These are phyloP conservation scores for Chymomyza amoena DNA, from an alignment of 2,888 invertebrate genomes.

Conservation along the genomic window DNA sequence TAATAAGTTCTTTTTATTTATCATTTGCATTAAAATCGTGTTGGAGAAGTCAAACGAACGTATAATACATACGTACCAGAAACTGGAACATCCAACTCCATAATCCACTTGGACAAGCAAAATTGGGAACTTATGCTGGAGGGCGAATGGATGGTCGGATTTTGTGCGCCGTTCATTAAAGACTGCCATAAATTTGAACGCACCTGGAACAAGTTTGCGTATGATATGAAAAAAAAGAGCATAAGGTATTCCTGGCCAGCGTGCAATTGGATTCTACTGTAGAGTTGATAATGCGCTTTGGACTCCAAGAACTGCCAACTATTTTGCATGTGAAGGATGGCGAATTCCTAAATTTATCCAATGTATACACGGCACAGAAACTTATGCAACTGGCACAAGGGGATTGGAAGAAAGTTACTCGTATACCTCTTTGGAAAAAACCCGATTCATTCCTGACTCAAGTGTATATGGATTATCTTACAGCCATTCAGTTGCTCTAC, in stretches of 20 bases:
- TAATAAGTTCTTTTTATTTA: too few species aligned
- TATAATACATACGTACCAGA: background rate
- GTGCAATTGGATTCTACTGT: slow-evolving; percentile 22
- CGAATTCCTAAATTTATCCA: slow-evolving; percentile 17
- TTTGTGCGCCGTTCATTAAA: slow-evolving; percentile 19
- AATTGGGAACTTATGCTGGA: slow-evolving; percentile 22
- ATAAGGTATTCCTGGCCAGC: slow-evolving; percentile 15
- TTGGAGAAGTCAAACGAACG: too few species aligned
- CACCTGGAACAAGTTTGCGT: slow-evolving; percentile 16
- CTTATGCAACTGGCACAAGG: slow-evolving; percentile 4
- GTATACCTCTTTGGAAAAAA: slow-evolving; percentile 26
- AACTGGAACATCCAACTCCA: background rate
- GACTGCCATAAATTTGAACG: slow-evolving; percentile 17
- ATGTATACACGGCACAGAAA: too few species aligned
- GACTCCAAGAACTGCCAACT: slow-evolving; percentile 13
- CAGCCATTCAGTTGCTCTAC: background rate
- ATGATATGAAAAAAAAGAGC: background rate
- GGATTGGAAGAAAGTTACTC: slow-evolving; percentile 7
- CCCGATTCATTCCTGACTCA: slow-evolving; percentile 19
- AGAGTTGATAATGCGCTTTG: slow-evolving; percentile 19
- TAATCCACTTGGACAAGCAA: slow-evolving; percentile 12
- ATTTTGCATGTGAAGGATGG: slow-evolving; percentile 36
- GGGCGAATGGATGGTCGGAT: slow-evolving; percentile 24
- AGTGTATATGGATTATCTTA: background rate
- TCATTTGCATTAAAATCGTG: too few species aligned